Evolutionary conservation across 2,113 vertebrate species (phyloP).

Genomic region (Nanorana parkeri): DNA sequence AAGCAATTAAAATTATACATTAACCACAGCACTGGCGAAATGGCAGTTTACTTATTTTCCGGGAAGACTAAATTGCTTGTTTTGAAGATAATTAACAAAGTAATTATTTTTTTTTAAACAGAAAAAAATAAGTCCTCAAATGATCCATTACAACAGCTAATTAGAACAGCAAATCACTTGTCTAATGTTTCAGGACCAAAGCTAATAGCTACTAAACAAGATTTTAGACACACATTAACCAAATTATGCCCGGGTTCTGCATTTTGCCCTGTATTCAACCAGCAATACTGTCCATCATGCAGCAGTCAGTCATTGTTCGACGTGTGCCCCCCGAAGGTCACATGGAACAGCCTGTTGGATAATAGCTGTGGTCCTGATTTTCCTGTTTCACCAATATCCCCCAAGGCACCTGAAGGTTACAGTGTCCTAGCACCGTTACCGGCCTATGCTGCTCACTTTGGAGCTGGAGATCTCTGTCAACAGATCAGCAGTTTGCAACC

Average conservation of each 20-base stretch:
- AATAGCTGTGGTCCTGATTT: background rate
- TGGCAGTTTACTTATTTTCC: background rate
- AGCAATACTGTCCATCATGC: background rate
- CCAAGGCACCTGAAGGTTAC: background rate
- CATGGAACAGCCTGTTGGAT: background rate
- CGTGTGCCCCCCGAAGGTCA: conserved; percentile 59
- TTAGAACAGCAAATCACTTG: background rate
- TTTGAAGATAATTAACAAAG: conserved; percentile 55
- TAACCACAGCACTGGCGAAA: background rate
- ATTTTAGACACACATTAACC: conserved; percentile 58
- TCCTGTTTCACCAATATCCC: background rate
- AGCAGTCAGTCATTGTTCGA: background rate
- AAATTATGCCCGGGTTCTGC: conserved; percentile 22
- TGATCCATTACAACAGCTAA: conserved; percentile 52
- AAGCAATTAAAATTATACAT: background rate
- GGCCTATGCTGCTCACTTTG: background rate
- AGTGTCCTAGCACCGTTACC: conserved; percentile 1
- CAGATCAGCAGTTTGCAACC: background rate
- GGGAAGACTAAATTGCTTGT: conserved; percentile 4
- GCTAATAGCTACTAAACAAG: conserved; percentile 41
- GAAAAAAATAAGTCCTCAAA: conserved; percentile 32
- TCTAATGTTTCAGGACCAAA: conserved; percentile 33
- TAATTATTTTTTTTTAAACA: conserved; percentile 54
- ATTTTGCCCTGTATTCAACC: background rate
- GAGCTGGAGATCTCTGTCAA: conserved; percentile 6